Evolutionary conservation across 2,797 vertebrate genomes (phyloP).

Genomic region (Rhinatrema bivittatum): DNA sequence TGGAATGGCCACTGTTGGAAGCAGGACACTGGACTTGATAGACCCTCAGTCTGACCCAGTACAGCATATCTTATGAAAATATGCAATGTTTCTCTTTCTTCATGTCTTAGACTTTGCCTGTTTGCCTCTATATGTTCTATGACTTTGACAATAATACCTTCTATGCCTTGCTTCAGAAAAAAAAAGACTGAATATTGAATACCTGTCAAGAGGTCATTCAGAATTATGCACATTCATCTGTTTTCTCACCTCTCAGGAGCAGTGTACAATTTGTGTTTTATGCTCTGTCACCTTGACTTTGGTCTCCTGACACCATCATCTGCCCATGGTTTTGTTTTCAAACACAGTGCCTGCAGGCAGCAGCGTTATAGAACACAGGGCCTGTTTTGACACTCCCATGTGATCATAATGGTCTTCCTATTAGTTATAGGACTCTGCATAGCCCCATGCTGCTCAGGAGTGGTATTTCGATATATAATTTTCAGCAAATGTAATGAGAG

Average conservation of each 20-base stretch:
- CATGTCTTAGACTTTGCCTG: no score
- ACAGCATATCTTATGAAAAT: no score
- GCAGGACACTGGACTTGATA: no score
- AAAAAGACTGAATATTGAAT: slow-evolving; percentile 12
- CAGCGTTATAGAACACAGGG: slow-evolving; percentile 22
- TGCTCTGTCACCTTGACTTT: slow-evolving; percentile 34
- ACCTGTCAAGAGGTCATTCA: slow-evolving; percentile 15
- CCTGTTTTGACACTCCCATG: slow-evolving; percentile 29
- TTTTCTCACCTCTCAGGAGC: slow-evolving; percentile 18
- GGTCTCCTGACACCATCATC: slow-evolving; percentile 31
- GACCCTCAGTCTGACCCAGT: no score
- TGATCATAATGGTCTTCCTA: slow-evolving; percentile 17
- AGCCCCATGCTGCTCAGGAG: no score
- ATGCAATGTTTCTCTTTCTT: neutral
- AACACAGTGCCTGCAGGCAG: slow-evolving; percentile 29
- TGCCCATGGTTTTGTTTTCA: slow-evolving; percentile 35
- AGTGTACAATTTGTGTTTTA: slow-evolving; percentile 31
- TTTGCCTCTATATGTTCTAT: neutral
- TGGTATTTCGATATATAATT: no score
- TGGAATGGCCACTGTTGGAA: no score
- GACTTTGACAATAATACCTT: neutral
- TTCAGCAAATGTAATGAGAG: no score
- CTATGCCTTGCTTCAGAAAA: slow-evolving; percentile 1
- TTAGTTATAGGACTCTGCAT: no score
- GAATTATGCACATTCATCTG: slow-evolving; percentile 14